A percentile compares a stretch with the other conserved stretches of the same genome.
Evolutionary conservation across 1,140 invertebrate species (phyloP).

Genomic region (Drusus annulatus): DNA sequence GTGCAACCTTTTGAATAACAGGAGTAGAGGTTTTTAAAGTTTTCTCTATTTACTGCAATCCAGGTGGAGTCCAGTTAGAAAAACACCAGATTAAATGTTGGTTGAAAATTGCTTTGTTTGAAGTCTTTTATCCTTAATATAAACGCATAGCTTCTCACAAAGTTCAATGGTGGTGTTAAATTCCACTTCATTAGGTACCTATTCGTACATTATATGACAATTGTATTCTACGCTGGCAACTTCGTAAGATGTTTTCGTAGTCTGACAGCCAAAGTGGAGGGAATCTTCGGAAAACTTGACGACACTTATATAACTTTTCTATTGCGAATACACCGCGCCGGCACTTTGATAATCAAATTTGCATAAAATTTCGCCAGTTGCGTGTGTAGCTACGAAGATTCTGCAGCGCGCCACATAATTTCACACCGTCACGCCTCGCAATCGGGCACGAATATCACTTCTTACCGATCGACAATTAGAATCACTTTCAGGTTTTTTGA

Average conservation of each 20-base stretch:
- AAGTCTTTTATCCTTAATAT: too few species aligned
- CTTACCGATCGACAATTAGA: background rate
- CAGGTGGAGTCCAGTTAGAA: too few species aligned
- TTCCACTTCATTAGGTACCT: too few species aligned
- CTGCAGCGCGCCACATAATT: background rate
- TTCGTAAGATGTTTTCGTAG: background rate
- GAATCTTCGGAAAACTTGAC: background rate
- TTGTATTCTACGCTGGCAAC: too few species aligned
- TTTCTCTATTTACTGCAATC: slow-evolving; percentile 6
- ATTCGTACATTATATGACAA: too few species aligned
- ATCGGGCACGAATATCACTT: slow-evolving; percentile 9
- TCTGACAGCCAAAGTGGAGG: background rate
- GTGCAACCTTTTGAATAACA: background rate
- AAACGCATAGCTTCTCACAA: too few species aligned
- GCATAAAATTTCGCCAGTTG: background rate
- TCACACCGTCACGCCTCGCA: background rate
- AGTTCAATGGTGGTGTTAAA: too few species aligned
- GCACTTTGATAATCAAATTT: background rate
- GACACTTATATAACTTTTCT: background rate
- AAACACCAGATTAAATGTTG: too few species aligned
- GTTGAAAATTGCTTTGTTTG: too few species aligned
- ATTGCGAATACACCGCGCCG: background rate
- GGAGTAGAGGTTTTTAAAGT: background rate
- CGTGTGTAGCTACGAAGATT: background rate
- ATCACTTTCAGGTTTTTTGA: slow-evolving; percentile 34